phyloP scores from a whole-genome alignment of 2,888 invertebrate genomes.

The Rambutsinella grinnellia region DNA sequence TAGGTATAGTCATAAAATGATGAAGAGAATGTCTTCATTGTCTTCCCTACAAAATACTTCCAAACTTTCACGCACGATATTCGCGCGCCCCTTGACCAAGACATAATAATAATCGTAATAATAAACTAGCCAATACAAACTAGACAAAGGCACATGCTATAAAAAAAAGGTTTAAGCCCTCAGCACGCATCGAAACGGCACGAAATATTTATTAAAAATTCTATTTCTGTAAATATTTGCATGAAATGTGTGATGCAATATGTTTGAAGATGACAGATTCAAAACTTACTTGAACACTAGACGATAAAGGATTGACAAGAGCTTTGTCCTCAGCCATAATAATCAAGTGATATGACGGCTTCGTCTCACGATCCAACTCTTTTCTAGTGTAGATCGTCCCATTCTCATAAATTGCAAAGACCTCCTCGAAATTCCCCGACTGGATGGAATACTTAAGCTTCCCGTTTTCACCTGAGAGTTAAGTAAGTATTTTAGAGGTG shows the following conservation, averaged over 20 bases:
- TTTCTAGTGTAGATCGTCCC: conserved; percentile 86
- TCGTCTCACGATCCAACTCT: conserved; percentile 85
- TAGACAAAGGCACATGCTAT: background rate
- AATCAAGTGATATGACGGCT: conserved; percentile 84
- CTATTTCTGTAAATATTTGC: background rate
- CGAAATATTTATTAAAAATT: too few relatives aligned
- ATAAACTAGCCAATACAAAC: background rate
- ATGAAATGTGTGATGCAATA: background rate
- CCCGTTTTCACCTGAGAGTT: conserved; percentile 83
- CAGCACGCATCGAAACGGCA: too few relatives aligned
- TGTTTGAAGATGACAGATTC: background rate
- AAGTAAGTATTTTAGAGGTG: background rate
- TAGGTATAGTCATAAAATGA: conserved; percentile 11
- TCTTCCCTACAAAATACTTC: background rate
- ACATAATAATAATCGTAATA: conserved; percentile 17
- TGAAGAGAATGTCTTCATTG: background rate
- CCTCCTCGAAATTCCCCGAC: conserved; percentile 83
- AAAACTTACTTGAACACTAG: conserved; percentile 84
- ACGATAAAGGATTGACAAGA: conserved; percentile 82
- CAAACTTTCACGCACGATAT: background rate
- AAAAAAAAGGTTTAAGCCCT: background rate
- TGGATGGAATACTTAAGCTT: conserved; percentile 84
- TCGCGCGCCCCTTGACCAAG: conserved; percentile 1
- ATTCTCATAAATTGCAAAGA: conserved; percentile 85
- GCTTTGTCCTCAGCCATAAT: conserved; percentile 90